Evolutionary conservation across 2,888 invertebrate species (phyloP), one percentile per base, ranked within the genome.

Genomic region (Theretra japonica): DNA sequence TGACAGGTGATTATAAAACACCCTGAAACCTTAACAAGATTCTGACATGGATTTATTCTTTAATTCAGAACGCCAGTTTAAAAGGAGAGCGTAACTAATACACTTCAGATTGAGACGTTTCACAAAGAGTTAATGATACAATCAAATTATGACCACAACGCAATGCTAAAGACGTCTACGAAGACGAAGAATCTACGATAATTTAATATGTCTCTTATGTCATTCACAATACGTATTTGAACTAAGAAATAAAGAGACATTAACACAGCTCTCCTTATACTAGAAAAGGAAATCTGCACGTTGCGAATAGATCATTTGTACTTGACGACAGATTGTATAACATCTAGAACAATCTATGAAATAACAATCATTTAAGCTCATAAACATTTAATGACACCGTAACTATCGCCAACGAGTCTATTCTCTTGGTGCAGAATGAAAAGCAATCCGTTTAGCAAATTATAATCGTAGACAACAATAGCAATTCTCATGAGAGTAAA

Each of bases 1-100:
- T 65, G 65, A 65, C 48, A 65, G 65, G 28, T 60, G 30, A 48
- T 33, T 11, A n/a, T 65, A 65, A 62, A 62, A 65, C 23, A 48
- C 21, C 41, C 65, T 48, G 6, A 6, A 65, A 41, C 23, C 15
- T 65, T 65, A 48, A 65, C 48, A 65, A 28, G 60, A n/a, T 33
- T 33, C 41, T 1, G 30, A 17, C 19, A n/a, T 28, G 30, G 28
- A 60, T 19, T 30, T 30, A 33, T 60, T 60, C 30, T 8, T 30
- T 33, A 2, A 60, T 65, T 41, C 15, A 21, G 23, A 7, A 48
- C 23, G 65, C 23, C 23, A 11, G 21, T 21, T 33, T 11, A n/a
- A 33, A 15, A 48, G 65, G 11, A 23, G 23, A 23, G 48, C 23
- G 41, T 48, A 23, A 48, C 23, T 41, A 65, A 65, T 65, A 21